Percentiles rank a stretch among this genome's conserved stretches.
phyloP scores from a whole-genome alignment of 2,888 invertebrate species.

The Caenorhabditis uteleia region DNA sequence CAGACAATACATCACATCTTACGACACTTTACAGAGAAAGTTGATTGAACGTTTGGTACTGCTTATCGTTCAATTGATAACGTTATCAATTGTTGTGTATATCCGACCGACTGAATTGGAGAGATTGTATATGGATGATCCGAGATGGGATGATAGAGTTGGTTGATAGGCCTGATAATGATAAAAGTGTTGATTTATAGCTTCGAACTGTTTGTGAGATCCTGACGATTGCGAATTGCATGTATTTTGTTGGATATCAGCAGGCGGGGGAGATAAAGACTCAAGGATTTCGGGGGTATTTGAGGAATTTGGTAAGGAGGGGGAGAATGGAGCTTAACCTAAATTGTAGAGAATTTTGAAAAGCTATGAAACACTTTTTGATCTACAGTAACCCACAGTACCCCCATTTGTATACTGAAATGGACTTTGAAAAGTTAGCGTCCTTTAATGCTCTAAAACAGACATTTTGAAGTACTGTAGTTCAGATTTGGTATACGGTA shows the following conservation, averaged over 20 bases:
- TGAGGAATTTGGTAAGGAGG: constrained; percentile 87
- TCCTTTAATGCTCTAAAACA: too few species aligned
- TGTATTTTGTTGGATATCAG: constrained; percentile 87
- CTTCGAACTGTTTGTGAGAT: constrained; percentile 82
- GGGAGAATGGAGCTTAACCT: too few species aligned
- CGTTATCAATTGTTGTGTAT: constrained; percentile 88
- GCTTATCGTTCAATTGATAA: constrained; percentile 84
- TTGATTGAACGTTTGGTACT: constrained; percentile 89
- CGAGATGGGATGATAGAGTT: constrained; percentile 68
- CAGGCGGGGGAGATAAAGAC: constrained; percentile 93
- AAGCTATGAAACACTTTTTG: too few species aligned
- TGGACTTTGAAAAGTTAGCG: too few species aligned
- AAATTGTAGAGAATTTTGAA: too few species aligned
- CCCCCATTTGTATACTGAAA: too few species aligned
- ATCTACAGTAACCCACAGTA: too few species aligned
- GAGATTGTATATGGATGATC: constrained; percentile 71
- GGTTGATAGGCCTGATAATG: too few species aligned
- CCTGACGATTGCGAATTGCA: constrained; percentile 83
- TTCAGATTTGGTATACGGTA: too few species aligned
- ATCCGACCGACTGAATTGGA: constrained; percentile 80
- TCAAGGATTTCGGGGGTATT: constrained; percentile 86
- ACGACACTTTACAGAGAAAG: too few species aligned
- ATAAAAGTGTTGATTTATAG: constrained; percentile 62
- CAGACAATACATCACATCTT: constrained; percentile 61
- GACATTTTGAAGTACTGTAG: too few species aligned